phyloP scores from a whole-genome alignment of 1,140 invertebrate genomes.

The Psilanteris sp. region DNA sequence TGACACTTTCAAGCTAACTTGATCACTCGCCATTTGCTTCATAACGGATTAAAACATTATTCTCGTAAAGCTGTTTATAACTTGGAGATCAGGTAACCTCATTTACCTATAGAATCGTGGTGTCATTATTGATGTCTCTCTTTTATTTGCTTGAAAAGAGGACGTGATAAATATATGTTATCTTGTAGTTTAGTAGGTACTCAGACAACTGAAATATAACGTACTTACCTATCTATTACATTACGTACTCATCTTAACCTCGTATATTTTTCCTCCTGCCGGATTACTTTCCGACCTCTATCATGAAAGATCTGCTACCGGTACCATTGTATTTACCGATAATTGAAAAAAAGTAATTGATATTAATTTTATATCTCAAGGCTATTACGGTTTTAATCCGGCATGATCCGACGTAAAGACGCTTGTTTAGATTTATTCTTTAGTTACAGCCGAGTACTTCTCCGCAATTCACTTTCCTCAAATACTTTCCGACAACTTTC shows the following conservation, averaged over 20 bases:
- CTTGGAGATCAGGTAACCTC: constrained; percentile 44
- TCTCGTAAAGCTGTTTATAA: constrained; percentile 47
- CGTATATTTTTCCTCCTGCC: constrained; percentile 13
- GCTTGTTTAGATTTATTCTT: too few species aligned
- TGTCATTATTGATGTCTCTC: constrained; percentile 38
- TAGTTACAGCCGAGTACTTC: too few species aligned
- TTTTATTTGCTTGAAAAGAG: neutral
- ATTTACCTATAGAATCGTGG: constrained; percentile 16
- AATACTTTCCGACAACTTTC: too few species aligned
- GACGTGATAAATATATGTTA: constrained; percentile 35
- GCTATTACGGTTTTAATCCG: too few species aligned
- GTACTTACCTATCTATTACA: constrained; percentile 42
- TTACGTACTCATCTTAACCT: constrained; percentile 35
- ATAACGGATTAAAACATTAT: constrained; percentile 50
- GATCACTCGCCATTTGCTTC: constrained; percentile 40
- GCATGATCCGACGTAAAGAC: too few species aligned
- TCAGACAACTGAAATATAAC: constrained; percentile 49
- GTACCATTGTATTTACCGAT: too few species aligned
- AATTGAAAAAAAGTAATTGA: too few species aligned
- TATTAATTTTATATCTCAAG: too few species aligned
- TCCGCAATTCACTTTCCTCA: too few species aligned
- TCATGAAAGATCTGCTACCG: too few species aligned
- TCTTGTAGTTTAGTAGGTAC: constrained; percentile 8
- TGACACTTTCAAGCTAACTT: constrained; percentile 11
- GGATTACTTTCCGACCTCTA: constrained; percentile 26